phyloP scores from a whole-genome alignment of 2,888 invertebrate genomes.

The Caenorhabditis doughertyi region DNA sequence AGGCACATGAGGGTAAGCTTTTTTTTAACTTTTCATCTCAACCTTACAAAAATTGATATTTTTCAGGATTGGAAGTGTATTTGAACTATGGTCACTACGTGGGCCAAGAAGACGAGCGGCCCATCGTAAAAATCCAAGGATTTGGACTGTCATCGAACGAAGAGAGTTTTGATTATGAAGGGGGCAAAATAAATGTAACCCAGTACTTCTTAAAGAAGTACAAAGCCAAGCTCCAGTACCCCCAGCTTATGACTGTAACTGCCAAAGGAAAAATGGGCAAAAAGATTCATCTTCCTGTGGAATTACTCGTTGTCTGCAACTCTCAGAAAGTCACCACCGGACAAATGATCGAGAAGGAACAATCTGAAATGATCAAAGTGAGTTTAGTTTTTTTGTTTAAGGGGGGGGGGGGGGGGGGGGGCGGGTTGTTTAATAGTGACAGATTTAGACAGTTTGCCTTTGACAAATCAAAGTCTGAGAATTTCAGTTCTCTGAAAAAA shows the following conservation, averaged over 20 bases:
- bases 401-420: too few species aligned
- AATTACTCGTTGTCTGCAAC: background rate
- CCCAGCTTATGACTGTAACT: background rate
- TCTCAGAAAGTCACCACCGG: constrained; percentile 12
- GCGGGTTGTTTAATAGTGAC: too few species aligned
- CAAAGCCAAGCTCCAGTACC: background rate
- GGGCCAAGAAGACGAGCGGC: too few species aligned
- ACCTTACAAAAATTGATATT: background rate
- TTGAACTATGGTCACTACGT: background rate
- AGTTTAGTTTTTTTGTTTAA: too few species aligned
- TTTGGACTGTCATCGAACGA: background rate
- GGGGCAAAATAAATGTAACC: background rate
- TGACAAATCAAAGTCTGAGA: too few species aligned
- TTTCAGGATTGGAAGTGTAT: background rate
- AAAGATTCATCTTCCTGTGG: background rate
- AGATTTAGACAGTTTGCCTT: too few species aligned
- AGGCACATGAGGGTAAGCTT: background rate
- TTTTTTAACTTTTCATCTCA: too few species aligned
- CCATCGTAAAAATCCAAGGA: background rate
- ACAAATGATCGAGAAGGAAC: background rate
- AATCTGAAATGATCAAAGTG: background rate
- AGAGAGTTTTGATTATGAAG: background rate
- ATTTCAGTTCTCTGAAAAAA: too few species aligned
- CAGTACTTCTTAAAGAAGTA: background rate
- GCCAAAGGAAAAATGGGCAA: background rate